A percentile compares a stretch with the other conserved stretches of the same genome.
phyloP scores from a whole-genome alignment of 2,797 vertebrate genomes.

The Spondyliosoma cantharus region DNA sequence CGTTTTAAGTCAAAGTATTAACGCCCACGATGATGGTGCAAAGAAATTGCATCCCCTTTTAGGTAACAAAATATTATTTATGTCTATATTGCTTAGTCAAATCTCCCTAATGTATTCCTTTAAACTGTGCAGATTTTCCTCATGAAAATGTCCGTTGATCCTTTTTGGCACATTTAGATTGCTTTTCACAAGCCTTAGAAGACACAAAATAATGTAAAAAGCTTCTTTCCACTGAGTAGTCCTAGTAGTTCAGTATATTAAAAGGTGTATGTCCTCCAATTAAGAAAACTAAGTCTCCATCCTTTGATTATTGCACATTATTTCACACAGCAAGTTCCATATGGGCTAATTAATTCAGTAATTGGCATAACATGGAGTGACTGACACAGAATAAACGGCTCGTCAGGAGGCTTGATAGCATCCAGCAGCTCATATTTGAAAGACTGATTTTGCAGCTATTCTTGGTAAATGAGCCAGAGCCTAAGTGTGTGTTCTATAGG shows the following conservation, averaged over 20 bases:
- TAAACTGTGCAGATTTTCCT: constrained; percentile 53
- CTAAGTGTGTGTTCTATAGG: constrained; percentile 3
- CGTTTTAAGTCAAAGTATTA: constrained; percentile 62
- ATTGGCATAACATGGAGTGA: constrained; percentile 79
- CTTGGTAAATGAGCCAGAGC: constrained; percentile 44
- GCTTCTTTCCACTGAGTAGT: constrained; percentile 50
- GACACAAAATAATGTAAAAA: constrained; percentile 52
- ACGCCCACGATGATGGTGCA: constrained; percentile 42
- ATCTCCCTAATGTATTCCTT: constrained; percentile 63
- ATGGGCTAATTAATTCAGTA: constrained; percentile 78
- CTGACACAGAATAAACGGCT: constrained; percentile 70
- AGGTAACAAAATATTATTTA: constrained; percentile 62
- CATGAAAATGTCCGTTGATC: constrained; percentile 56
- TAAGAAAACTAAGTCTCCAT: constrained; percentile 68
- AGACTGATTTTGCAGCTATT: constrained; percentile 60
- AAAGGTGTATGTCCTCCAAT: constrained; percentile 74
- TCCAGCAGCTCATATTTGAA: constrained; percentile 65
- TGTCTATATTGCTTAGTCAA: constrained; percentile 60
- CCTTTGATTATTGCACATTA: constrained; percentile 78
- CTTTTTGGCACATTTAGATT: constrained; percentile 49
- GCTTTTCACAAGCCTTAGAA: constrained; percentile 59
- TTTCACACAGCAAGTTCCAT: constrained; percentile 74
- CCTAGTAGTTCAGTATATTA: constrained; percentile 69
- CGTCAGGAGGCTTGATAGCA: constrained; percentile 71
- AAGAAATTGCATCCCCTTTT: constrained; percentile 59